phyloP scores from a whole-genome alignment of 1,140 invertebrate species.

The Parapsyche elsis region DNA sequence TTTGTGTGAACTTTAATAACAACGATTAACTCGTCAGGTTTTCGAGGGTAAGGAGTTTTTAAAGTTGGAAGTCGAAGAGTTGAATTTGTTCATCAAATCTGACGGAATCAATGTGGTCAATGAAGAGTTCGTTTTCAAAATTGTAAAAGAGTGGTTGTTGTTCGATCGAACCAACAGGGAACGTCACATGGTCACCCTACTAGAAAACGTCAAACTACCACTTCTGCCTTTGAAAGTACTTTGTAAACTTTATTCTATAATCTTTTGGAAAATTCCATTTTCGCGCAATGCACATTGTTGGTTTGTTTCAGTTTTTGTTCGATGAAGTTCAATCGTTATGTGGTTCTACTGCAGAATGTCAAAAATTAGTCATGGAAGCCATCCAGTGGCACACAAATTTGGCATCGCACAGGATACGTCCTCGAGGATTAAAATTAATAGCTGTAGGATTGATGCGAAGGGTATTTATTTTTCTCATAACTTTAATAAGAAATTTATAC shows the following conservation, averaged over 20 bases:
- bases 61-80: not conserved
- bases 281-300: not conserved
- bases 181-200: not conserved
- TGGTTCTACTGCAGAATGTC: not conserved
- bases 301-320: not conserved
- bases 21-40: not conserved
- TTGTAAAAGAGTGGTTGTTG: not conserved
- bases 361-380: not conserved
- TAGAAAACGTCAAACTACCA: not conserved
- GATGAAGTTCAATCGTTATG: not conserved
- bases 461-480: no score
- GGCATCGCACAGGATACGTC: not conserved
- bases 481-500: not conserved
- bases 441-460: not conserved
- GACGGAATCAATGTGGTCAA: not conserved
- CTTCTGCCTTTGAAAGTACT: not conserved
- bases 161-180: not conserved
- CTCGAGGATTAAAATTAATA: not conserved
- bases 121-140: not conserved
- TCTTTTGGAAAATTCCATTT: no score
- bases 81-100: not conserved
- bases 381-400: not conserved
- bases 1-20: not conserved
- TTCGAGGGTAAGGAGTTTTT: not conserved
- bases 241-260: no score